These are phyloP conservation scores for Lucilia cuprina DNA, from an alignment of 1,140 invertebrate genomes.

Conservation along the genomic window DNA sequence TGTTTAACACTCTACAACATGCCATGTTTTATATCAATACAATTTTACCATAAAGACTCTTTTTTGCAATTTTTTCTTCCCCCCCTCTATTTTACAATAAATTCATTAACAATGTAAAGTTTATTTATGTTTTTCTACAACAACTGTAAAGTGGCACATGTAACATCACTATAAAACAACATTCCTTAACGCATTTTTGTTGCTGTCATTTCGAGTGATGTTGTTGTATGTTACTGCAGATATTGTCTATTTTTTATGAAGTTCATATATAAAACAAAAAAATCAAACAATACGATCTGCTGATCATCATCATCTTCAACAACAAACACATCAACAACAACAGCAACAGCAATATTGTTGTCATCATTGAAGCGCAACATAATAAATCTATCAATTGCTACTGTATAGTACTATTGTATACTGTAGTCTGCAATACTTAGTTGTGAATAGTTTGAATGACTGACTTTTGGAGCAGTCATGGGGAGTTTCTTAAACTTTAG, in stretches of 20 bases:
- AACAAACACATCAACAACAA: neutral
- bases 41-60: neutral
- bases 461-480: too few relatives aligned
- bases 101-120: neutral
- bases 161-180: slow-evolving; percentile 11
- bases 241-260: neutral
- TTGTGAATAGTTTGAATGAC: too few relatives aligned
- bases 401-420: neutral
- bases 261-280: neutral
- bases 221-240: neutral
- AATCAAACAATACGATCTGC: neutral
- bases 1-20: neutral
- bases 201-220: neutral
- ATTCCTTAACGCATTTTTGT: slow-evolving; percentile 8
- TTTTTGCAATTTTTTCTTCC: neutral
- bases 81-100: neutral
- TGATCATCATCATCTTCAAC: neutral
- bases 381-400: slow-evolving; percentile 15
- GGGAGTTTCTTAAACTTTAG: too few relatives aligned
- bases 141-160: slow-evolving; percentile 13
- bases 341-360: neutral
- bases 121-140: neutral
- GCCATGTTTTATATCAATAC: neutral
- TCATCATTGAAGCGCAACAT: slow-evolving; percentile 14
- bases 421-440: too few relatives aligned